These are phyloP conservation scores for Crypturellus undulatus DNA, from an alignment of 2,113 vertebrate species.

Conservation along the genomic window DNA sequence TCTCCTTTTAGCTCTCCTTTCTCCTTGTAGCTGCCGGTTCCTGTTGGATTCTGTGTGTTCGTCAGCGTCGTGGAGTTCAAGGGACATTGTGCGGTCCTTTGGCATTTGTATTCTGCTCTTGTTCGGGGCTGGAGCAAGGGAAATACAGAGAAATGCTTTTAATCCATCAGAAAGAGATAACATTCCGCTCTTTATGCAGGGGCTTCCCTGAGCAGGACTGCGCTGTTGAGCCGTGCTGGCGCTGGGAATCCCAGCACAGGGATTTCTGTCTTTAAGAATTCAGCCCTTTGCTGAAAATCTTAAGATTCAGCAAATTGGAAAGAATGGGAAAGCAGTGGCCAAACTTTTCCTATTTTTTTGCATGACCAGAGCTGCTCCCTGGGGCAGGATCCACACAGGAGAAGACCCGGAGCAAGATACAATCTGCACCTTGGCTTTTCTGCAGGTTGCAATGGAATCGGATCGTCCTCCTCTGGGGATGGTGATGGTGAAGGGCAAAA, in stretches of 20 bases:
- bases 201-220: background rate
- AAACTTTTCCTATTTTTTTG: background rate
- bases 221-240: background rate
- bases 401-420: background rate
- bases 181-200: fast-evolving
- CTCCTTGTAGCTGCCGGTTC: fast-evolving
- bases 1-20: background rate
- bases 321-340: background rate
- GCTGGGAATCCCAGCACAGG: background rate
- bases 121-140: background rate
- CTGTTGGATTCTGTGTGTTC: background rate
- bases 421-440: background rate
- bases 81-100: background rate
- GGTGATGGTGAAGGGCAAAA: background rate
- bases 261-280: background rate
- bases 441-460: background rate
- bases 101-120: background rate
- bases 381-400: background rate
- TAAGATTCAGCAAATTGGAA: background rate
- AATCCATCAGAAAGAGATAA: background rate
- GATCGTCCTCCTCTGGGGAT: background rate
- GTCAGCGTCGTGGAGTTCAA: background rate
- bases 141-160: background rate
- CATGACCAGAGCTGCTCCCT: background rate
- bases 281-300: background rate